Base-by-base conservation (phyloP, 2,888 invertebrate species). In the Netelia inedita region DNA sequence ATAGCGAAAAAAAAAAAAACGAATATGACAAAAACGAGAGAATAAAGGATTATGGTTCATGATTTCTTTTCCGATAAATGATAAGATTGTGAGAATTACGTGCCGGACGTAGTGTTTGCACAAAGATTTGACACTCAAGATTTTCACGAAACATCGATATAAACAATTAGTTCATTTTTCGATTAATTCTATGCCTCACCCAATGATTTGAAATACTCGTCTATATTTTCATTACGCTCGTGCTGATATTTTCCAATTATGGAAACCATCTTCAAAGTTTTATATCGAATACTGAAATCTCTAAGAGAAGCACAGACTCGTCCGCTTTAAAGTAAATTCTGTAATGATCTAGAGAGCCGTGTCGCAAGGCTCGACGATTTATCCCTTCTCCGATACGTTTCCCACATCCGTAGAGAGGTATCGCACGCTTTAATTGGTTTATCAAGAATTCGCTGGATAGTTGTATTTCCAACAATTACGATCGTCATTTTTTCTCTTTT, bases 161-260 rank as follows among this genome's bases (percentile, higher is more conserved):
- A 35, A 57, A 19, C 16, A 19, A 57, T 71, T 35, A 28, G 5
- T 35, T 19, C 28, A 82, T 66, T 43, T 61, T 63, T 35, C 14
- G 1, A 89, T 82, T 41, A 86, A 84, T 75, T 81, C 86, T 68
- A 87, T 87, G 85, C 93, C 95, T 92, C 93, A 96, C 96, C 96
- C 86, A 96, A 93, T 73, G 95, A 95, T 90, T 94, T 94, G 88
- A 95, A 96, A 91, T 96, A 96, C 85, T 95, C 95, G 80, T 96
- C 96, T 88, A 96, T 93, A 92, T 96, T 95, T 91, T 96, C 96
- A 93, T 95, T 96, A 90, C 94, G 95, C 87, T 95, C 95, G 87
- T 96, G 95, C 88, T 95, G 94, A 92, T 96, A 96, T 91, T 95
- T 95, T 89, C 96, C 96, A 79, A 94, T 89, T 43, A 96, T 94